Evolutionary conservation across 2,113 vertebrate species (phyloP).

Genomic region (Pseudois nayaur): DNA sequence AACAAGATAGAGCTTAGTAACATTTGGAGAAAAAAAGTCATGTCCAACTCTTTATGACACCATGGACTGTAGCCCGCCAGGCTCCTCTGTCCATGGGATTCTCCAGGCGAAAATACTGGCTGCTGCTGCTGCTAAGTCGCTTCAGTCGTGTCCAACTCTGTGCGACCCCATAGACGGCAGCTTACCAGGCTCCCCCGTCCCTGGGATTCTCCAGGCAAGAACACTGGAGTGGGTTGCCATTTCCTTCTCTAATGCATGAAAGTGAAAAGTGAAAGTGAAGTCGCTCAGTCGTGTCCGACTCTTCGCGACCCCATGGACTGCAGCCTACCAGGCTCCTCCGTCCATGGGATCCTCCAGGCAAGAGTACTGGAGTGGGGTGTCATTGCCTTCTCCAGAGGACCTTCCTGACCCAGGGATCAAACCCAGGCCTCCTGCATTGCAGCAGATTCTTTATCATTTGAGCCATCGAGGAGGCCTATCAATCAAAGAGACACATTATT

Average conservation of each 20-base stretch:
- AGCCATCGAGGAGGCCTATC: background rate
- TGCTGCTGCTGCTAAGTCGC: too few relatives aligned
- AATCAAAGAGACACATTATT: conserved; percentile 1
- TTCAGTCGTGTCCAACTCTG: too few relatives aligned
- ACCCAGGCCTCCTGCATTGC: background rate
- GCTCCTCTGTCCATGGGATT: background rate
- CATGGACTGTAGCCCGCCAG: background rate
- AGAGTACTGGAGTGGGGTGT: background rate
- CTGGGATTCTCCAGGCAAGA: too few relatives aligned
- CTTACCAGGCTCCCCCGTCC: too few relatives aligned
- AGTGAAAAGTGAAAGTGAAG: too few relatives aligned
- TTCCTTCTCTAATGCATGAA: too few relatives aligned
- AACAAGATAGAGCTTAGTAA: background rate
- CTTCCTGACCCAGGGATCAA: background rate
- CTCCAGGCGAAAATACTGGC: background rate
- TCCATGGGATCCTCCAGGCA: background rate
- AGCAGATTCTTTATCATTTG: background rate
- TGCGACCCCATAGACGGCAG: too few relatives aligned
- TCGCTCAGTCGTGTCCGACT: background rate
- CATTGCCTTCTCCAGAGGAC: background rate
- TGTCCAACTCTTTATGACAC: background rate
- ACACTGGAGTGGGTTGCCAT: too few relatives aligned
- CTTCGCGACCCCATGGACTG: background rate
- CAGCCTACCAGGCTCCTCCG: background rate
- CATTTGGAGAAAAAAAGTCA: background rate